phyloP scores from a whole-genome alignment of 2,797 vertebrate genomes.

The Sebastiscus albofasciatus region DNA sequence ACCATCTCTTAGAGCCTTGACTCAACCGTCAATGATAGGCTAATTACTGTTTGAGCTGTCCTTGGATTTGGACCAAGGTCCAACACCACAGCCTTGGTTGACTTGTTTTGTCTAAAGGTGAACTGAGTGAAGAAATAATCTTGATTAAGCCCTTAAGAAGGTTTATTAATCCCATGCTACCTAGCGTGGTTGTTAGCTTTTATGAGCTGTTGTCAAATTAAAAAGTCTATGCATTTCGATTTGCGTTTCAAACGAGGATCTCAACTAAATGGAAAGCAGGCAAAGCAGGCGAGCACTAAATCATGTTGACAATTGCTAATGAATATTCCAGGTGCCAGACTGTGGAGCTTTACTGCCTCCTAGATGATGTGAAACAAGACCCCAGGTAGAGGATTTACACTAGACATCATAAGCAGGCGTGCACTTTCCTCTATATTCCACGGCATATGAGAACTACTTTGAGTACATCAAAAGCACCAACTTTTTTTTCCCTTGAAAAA shows the following conservation, averaged over 20 bases:
- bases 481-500: slow-evolving; percentile 22
- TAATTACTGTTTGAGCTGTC: slow-evolving; percentile 7
- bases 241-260: slow-evolving; percentile 46
- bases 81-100: not conserved
- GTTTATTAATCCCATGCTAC: slow-evolving; percentile 26
- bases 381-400: slow-evolving; percentile 30
- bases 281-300: slow-evolving; percentile 37
- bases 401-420: not conserved
- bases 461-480: slow-evolving; percentile 28
- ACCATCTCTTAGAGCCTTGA: not conserved
- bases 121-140: slow-evolving; percentile 1
- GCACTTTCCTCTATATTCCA: slow-evolving; percentile 8
- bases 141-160: slow-evolving; percentile 2
- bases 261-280: slow-evolving; percentile 39
- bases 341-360: slow-evolving; percentile 12
- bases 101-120: not conserved
- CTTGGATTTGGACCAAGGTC: slow-evolving; percentile 8
- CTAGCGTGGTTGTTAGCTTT: slow-evolving; percentile 15
- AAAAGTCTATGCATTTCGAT: slow-evolving; percentile 29
- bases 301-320: slow-evolving; percentile 63
- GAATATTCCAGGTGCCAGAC: slow-evolving; percentile 42
- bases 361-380: slow-evolving; percentile 26
- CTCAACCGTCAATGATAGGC: not conserved
- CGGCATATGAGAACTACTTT: slow-evolving; percentile 11
- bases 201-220: slow-evolving; percentile 49